Conservation (phyloP, 2,797 vertebrate genomes). For the Distichodus sexfasciatus region DNA sequence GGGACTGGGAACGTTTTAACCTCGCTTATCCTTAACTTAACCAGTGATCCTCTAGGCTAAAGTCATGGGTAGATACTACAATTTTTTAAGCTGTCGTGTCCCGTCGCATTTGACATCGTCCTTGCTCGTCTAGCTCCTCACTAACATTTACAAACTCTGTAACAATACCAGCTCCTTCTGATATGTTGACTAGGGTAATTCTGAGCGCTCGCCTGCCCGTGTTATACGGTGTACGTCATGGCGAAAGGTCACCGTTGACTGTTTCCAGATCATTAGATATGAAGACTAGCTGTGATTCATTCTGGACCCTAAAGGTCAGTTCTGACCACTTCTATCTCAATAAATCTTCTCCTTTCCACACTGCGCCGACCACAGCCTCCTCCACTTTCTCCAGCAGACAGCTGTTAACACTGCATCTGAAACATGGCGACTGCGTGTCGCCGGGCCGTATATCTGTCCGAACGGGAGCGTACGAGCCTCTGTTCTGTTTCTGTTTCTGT, state of each 20-base stretch:
- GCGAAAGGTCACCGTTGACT: slow-evolving; percentile 74
- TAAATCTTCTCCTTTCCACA: slow-evolving; percentile 29
- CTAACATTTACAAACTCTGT: slow-evolving; percentile 19
- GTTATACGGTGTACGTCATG: slow-evolving; percentile 39
- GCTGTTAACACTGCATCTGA: slow-evolving; percentile 6
- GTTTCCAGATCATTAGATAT: slow-evolving; percentile 74
- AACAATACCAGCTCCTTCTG: slow-evolving; percentile 35
- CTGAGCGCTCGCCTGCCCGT: slow-evolving; percentile 21
- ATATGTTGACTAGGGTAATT: slow-evolving; percentile 40
- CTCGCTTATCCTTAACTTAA: not conserved
- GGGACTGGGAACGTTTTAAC: not conserved
- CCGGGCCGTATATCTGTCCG: slow-evolving; percentile 8
- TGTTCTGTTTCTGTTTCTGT: slow-evolving; percentile 23
- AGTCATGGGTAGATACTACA: not conserved
- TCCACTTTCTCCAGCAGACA: not conserved
- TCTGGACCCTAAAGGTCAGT: slow-evolving; percentile 72
- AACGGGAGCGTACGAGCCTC: slow-evolving; percentile 3
- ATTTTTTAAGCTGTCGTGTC: not conserved
- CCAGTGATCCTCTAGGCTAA: not conserved
- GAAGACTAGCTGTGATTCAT: slow-evolving; percentile 73
- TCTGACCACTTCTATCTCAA: slow-evolving; percentile 58
- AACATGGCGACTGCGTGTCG: not conserved
- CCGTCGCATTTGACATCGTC: not conserved
- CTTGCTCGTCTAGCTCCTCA: not conserved
- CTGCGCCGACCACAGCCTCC: not conserved